These are phyloP conservation scores for Chloroceryle amazona DNA, from an alignment of 2,797 vertebrate genomes.

Conservation along the genomic window DNA sequence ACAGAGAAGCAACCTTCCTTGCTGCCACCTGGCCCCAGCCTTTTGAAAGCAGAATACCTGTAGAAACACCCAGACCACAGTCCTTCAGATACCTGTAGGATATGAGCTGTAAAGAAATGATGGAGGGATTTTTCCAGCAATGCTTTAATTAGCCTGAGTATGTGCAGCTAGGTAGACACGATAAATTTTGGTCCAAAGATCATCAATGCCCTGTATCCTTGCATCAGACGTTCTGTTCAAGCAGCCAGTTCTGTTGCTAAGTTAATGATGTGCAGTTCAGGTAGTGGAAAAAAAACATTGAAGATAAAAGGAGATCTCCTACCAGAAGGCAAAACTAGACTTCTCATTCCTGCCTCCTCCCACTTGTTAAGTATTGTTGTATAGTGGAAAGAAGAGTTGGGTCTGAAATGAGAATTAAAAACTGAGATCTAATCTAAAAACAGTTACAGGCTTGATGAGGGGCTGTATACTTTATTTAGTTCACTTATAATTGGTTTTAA, in stretches of 20 bases:
- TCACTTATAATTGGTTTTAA: conserved; percentile 18
- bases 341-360: background rate
- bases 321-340: background rate
- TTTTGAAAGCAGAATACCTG: background rate
- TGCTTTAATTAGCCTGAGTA: background rate
- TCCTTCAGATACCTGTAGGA: background rate
- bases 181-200: background rate
- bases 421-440: conserved; percentile 27
- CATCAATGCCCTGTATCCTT: background rate
- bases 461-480: conserved; percentile 24
- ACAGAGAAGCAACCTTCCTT: background rate
- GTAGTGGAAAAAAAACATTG: background rate
- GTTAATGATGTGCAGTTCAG: background rate
- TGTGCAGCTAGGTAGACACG: background rate
- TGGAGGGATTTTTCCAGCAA: background rate
- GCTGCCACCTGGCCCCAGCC: background rate
- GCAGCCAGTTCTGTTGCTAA: background rate
- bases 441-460: background rate
- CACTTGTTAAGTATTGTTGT: background rate
- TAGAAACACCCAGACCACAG: background rate
- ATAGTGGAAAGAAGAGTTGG: background rate
- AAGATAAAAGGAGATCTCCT: background rate
- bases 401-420: conserved; percentile 13
- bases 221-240: background rate
- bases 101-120: background rate